Conservation (phyloP, 2,888 invertebrate species). For the Drosophila tanythrix region DNA sequence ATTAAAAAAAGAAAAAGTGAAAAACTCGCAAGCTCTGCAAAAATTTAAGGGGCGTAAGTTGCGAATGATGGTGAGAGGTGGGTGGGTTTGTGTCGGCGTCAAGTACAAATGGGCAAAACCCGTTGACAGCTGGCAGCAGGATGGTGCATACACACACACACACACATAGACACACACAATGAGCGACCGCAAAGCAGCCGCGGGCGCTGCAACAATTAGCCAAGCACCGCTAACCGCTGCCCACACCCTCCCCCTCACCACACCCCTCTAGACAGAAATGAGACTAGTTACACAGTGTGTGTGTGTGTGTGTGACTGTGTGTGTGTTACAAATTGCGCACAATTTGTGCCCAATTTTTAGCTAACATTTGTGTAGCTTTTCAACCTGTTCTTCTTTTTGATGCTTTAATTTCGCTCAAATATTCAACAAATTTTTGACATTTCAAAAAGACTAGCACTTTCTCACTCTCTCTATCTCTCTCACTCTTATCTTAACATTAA, state of each 20-base stretch:
- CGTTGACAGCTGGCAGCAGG: conserved; percentile 64
- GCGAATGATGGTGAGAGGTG: neutral
- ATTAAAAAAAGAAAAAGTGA: conserved; percentile 59
- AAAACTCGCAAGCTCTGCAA: conserved; percentile 24
- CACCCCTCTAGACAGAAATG: conserved; percentile 18
- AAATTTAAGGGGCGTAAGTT: conserved; percentile 18
- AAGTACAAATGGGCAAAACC: conserved; percentile 34
- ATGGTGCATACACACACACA: conserved; percentile 25
- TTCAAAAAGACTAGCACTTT: conserved; percentile 2
- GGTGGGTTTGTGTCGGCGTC: conserved; percentile 13
- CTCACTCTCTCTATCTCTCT: neutral
- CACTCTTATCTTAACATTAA: too few relatives aligned
- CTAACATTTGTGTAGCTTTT: conserved; percentile 54
- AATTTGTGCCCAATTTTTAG: conserved; percentile 73
- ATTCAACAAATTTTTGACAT: conserved; percentile 1
- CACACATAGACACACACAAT: conserved; percentile 3
- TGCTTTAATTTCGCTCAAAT: conserved; percentile 35
- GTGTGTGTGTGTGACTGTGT: conserved; percentile 30
- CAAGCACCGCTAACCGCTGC: conserved; percentile 16
- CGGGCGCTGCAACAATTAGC: conserved; percentile 72
- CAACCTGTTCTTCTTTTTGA: conserved; percentile 2
- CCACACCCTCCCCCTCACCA: too few relatives aligned
- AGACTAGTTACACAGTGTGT: conserved; percentile 47
- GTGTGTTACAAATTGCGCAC: conserved; percentile 67
- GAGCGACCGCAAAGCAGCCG: conserved; percentile 60